Evolutionary conservation across 92 coral and sea anemone species (phyloP).

Genomic region (Micromussa lordhowensis): DNA sequence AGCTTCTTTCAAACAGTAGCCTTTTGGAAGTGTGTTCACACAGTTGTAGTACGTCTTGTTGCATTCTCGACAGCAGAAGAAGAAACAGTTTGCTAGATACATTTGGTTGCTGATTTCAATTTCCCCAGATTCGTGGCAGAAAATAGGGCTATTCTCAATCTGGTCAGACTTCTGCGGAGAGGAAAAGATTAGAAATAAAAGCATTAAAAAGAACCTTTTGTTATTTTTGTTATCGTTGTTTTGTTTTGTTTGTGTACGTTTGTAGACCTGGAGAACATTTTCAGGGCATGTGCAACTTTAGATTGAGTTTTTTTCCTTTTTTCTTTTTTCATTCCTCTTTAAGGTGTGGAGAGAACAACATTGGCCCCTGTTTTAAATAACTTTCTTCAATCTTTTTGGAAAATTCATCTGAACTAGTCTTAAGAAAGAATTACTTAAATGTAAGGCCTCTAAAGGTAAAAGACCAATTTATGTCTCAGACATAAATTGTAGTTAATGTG

Average conservation of each 20-base stretch:
- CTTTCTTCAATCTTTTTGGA: too few relatives aligned
- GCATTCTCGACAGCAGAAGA: conserved; percentile 1
- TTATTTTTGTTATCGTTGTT: background rate
- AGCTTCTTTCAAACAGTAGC: background rate
- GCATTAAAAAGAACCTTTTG: background rate
- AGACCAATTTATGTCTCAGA: too few relatives aligned
- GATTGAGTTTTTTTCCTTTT: too few relatives aligned
- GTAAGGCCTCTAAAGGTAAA: too few relatives aligned
- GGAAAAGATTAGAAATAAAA: background rate
- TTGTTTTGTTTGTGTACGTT: too few relatives aligned
- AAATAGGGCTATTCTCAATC: background rate
- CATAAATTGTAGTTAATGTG: too few relatives aligned
- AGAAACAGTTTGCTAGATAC: background rate
- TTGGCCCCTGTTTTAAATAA: too few relatives aligned
- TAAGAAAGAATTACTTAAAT: too few relatives aligned
- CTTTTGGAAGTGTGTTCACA: background rate
- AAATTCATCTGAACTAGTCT: too few relatives aligned
- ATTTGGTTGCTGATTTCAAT: background rate
- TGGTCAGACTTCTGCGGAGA: background rate
- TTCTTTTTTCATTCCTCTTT: too few relatives aligned
- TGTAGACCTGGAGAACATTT: background rate
- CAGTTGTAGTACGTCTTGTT: background rate
- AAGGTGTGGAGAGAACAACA: too few relatives aligned
- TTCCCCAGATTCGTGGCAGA: background rate
- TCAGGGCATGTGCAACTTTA: background rate